Evolutionary conservation across 2,797 vertebrate genomes (phyloP), one percentile per base, ranked within the genome.

Genomic region (Mus minutoides): DNA sequence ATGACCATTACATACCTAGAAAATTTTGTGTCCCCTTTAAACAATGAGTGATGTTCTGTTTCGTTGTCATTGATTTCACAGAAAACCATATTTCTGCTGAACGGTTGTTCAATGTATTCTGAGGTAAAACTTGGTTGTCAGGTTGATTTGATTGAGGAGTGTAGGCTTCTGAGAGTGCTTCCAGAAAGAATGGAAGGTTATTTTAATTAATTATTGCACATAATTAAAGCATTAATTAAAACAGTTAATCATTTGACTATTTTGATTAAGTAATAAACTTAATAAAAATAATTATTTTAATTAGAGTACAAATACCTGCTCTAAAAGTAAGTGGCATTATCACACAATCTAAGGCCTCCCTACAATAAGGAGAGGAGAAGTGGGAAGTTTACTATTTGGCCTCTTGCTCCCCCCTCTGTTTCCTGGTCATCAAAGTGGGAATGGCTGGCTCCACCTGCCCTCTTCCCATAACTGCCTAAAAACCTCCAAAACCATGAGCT

Each of bases 81-180:
- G 87, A 97, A 94, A 86, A 58, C 43, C 22, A 10, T n/a, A 24
- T 95, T 90, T 90, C n/a, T 75, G 31, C 54, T 95, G 43, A 83
- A 46, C 46, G 62, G 12, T 52, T 79, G 1, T 90, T 96, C 12
- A 83, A 3, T 62, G 75, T 79, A 17, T 64, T 49, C 29, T 34
- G 2, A 52, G 73, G 22, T 62, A 9, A 49, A 78, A 37, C n/a
- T 34, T 76, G 16, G 14, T 75, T 75, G 37, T 40, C 37, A 88
- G 14, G 17, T 46, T 77, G 12, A 77, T 62, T 76, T 34, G 56
- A 77, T 34, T 89, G 40, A 76, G 37, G 73, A 60, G 29, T 4
- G 2, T 60, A 58, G 40, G 24, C 40, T 29, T 75, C 24, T 75
- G 37, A 43, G 54, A n/a, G 31, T n/a, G 40, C 14, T 46, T 89